Percentiles rank a stretch among this genome's conserved stretches.
phyloP scores from a whole-genome alignment of 2,797 vertebrate genomes.

The Neopelma chrysocephalum region DNA sequence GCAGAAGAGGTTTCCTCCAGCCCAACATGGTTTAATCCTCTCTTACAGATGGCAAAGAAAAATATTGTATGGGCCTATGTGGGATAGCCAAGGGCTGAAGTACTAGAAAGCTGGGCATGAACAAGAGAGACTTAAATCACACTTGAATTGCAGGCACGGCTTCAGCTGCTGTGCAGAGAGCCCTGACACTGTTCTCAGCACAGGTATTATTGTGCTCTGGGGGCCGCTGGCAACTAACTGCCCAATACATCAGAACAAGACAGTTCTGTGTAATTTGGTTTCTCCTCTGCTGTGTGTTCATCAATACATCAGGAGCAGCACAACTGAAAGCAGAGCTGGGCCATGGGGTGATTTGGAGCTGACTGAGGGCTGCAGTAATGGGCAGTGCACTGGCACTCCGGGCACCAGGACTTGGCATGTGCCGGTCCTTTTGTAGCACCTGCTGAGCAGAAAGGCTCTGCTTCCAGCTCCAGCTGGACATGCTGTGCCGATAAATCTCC shows the following conservation, averaged over 20 bases:
- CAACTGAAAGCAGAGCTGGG: not conserved
- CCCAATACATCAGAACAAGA: not conserved
- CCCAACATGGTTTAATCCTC: not conserved
- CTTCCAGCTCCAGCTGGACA: not conserved
- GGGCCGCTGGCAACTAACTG: not conserved
- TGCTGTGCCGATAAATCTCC: not conserved
- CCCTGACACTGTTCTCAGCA: not conserved
- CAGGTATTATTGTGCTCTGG: not conserved
- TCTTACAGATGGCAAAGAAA: not conserved
- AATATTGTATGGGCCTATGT: not conserved
- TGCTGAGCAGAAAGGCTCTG: not conserved
- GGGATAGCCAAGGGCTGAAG: not conserved
- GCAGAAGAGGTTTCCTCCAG: not conserved
- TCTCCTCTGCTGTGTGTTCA: not conserved
- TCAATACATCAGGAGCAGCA: not conserved
- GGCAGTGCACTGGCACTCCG: not conserved
- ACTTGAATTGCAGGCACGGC: not conserved
- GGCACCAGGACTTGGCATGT: not conserved
- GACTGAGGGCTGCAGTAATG: not conserved
- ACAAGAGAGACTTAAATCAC: constrained; percentile 15
- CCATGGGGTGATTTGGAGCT: not conserved
- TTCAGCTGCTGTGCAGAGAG: not conserved
- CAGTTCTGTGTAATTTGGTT: not conserved
- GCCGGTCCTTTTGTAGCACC: not conserved
- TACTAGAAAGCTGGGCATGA: not conserved